Conservation (phyloP, 2,797 vertebrate genomes). For the Nannoperca australis region DNA sequence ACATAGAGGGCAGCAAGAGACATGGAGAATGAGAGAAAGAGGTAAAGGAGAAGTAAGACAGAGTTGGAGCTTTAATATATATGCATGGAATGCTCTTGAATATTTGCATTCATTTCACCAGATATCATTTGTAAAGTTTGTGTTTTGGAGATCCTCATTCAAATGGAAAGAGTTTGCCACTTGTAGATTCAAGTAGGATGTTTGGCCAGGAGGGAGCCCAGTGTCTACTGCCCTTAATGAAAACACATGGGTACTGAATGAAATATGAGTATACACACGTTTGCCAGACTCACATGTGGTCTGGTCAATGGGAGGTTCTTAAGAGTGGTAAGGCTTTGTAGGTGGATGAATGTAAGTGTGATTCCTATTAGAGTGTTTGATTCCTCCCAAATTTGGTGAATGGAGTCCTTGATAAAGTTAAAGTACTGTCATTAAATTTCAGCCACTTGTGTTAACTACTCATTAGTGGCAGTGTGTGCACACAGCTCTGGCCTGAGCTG, state of each 20-base stretch:
- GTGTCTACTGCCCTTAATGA: slow-evolving; percentile 66
- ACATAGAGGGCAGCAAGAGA: slow-evolving; percentile 3
- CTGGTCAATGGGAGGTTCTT: slow-evolving; percentile 2
- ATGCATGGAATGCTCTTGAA: slow-evolving; percentile 31
- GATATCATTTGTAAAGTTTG: slow-evolving; percentile 27
- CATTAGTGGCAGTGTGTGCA: not conserved
- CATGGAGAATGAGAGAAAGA: not conserved
- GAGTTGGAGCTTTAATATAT: slow-evolving; percentile 26
- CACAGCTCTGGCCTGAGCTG: not conserved
- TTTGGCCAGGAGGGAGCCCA: slow-evolving; percentile 44
- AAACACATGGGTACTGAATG: slow-evolving; percentile 72
- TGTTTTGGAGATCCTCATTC: slow-evolving; percentile 51
- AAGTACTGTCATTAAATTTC: not conserved
- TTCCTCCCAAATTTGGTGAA: too few relatives aligned
- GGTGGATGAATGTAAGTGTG: too few relatives aligned
- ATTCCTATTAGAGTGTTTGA: too few relatives aligned
- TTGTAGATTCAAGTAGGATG: slow-evolving; percentile 37
- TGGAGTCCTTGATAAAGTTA: not conserved
- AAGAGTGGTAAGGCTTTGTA: not conserved
- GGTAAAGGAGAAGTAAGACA: not conserved
- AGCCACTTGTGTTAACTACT: not conserved
- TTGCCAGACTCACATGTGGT: not conserved
- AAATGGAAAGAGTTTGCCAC: slow-evolving; percentile 39
- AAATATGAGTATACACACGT: slow-evolving; percentile 61
- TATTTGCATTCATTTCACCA: slow-evolving; percentile 47